Percentiles rank a stretch among this genome's conserved stretches.
Conservation (phyloP, 1,140 invertebrate genomes). For the Maniola jurtina region DNA sequence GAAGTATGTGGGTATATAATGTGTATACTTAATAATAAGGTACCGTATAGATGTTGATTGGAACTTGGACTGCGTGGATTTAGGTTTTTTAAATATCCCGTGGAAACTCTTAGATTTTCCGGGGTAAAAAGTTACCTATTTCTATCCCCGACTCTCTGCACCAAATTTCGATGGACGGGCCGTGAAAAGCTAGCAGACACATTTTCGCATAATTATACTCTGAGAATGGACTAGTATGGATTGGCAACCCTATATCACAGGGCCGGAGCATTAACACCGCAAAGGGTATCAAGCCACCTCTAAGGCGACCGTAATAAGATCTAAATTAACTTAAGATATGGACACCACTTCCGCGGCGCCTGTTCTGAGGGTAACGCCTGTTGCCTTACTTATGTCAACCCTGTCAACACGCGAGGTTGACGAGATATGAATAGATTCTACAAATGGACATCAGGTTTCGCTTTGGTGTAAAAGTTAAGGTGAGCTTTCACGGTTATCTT, state of each 20-base stretch:
- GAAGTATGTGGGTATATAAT: too few species aligned
- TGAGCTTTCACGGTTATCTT: too few species aligned
- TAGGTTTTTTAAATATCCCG: too few species aligned
- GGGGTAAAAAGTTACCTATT: too few species aligned
- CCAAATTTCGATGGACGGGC: too few species aligned
- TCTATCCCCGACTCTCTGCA: too few species aligned
- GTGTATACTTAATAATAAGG: too few species aligned
- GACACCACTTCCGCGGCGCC: conserved; percentile 16
- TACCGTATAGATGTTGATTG: too few species aligned
- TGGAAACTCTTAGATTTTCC: too few species aligned
- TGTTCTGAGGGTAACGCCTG: conserved; percentile 19
- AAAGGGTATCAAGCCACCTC: not conserved
- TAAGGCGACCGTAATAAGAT: conserved; percentile 2
- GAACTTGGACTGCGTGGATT: too few species aligned
- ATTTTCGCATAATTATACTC: too few species aligned
- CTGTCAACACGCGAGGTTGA: not conserved
- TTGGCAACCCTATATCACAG: not conserved
- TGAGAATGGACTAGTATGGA: not conserved
- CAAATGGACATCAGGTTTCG: not conserved
- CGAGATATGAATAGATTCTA: conserved; percentile 2
- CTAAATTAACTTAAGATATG: conserved; percentile 10
- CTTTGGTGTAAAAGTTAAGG: not conserved
- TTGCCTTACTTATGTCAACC: conserved; percentile 1
- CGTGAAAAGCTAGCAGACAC: too few species aligned
- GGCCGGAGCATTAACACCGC: conserved; percentile 8